Conservation (phyloP, 2,113 vertebrate species). For the Tychaedon coryphoeus region DNA sequence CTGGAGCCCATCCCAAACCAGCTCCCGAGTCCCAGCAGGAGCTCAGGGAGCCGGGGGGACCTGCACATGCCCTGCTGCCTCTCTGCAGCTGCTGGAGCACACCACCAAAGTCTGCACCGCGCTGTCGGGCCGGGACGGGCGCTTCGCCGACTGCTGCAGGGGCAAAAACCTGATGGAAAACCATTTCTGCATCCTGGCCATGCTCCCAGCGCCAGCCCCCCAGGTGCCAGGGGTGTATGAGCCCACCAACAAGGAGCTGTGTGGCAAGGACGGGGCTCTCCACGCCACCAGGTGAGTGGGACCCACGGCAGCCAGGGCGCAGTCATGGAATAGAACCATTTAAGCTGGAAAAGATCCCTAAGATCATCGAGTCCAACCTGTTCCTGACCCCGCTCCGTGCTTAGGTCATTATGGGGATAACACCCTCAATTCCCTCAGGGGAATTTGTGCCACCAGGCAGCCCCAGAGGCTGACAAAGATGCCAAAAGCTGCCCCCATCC, state of each 20-base stretch:
- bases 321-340: background rate
- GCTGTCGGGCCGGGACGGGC: fast-evolving
- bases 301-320: background rate
- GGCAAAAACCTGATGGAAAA: background rate
- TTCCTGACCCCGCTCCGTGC: background rate
- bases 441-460: background rate
- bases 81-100: background rate
- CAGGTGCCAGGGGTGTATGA: fast-evolving
- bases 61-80: background rate
- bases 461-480: background rate
- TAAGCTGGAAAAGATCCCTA: background rate
- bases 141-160: background rate
- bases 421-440: background rate
- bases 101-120: background rate
- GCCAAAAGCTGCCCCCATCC: background rate
- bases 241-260: background rate
- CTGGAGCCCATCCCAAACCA: background rate
- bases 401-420: background rate
- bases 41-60: background rate
- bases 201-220: background rate
- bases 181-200: background rate
- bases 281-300: background rate
- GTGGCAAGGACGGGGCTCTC: background rate
- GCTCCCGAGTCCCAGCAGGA: background rate
- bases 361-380: fast-evolving